Base-by-base conservation (phyloP, 2,113 vertebrate species). In the Aegithalos caudatus region DNA sequence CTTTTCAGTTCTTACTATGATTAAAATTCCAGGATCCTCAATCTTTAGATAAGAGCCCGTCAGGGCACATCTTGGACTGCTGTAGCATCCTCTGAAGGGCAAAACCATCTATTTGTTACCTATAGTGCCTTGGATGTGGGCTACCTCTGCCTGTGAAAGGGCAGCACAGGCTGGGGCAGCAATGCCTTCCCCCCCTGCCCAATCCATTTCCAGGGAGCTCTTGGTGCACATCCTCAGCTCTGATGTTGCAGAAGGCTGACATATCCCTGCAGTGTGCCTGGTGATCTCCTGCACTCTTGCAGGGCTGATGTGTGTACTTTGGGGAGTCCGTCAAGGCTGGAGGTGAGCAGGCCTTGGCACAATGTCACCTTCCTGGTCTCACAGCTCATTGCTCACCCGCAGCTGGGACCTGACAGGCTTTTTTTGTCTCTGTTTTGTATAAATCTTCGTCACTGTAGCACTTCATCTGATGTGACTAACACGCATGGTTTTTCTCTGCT, bases 391-490 rank as follows among this genome's bases (percentile, higher is more conserved):
- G 76, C 44, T 92, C 8, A 8, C 38, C 78, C 2, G 1, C 90
- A 90, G 73, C 90, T 84, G 91, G 83, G 72, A 88, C 82, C 51
- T 10, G 2, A 24, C 70, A 90, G 83, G 31, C 40, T 66, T 82
- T 58, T 80, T 74, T 62, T 4, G 6, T 50, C 48, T 96, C 91
- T 82, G 91, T 77, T 95, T 79, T 58, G 73, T 90, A 87, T 92
- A 94, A 95, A 89, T 61, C 58, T 38, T 57, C 14, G 1, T 92
- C 21, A 4, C 57, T 4, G 10, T 91, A 90, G 74, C 89, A 95
- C 84, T 95, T 95, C 87, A 95, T 94, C 66, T 91, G 74, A 87
- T 92, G 73, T 91, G 93, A 89, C 78, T 81, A 96, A 91, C 81
- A 66, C 0, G 42, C 74, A 91, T 93, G 93, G 74, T 88, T 96